Evolutionary conservation across 2,113 vertebrate genomes (phyloP).

Genomic region (Pelusios castaneus): DNA sequence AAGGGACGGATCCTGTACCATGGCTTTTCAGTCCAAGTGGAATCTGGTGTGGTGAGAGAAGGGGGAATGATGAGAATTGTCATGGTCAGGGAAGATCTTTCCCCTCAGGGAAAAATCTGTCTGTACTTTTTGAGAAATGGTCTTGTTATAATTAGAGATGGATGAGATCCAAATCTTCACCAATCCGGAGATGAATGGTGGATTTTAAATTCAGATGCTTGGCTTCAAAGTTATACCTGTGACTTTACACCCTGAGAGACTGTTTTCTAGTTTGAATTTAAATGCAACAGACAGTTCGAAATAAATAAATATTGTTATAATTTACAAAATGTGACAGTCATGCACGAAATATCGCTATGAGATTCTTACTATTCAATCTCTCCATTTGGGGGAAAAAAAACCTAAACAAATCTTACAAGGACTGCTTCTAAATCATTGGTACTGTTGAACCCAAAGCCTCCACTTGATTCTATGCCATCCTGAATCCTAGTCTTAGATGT

Average conservation of each 20-base stretch:
- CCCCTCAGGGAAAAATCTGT: not conserved
- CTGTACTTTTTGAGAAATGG: not conserved
- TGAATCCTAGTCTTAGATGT: not conserved
- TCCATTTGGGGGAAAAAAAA: not conserved
- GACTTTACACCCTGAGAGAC: not conserved
- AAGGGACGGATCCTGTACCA: not conserved
- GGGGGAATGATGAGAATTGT: not conserved
- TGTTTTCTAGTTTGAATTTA: not conserved
- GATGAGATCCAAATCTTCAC: not conserved
- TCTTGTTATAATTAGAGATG: not conserved
- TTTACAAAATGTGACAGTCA: not conserved
- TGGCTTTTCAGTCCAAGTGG: not conserved
- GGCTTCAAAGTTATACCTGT: not conserved
- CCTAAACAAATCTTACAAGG: not conserved
- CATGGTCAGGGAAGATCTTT: not conserved
- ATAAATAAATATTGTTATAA: not conserved
- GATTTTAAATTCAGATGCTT: not conserved
- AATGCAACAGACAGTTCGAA: fast-evolving
- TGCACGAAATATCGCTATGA: not conserved
- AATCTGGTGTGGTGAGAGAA: not conserved
- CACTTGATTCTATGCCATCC: not conserved
- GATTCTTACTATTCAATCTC: not conserved
- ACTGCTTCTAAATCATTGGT: not conserved
- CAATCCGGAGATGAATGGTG: not conserved
- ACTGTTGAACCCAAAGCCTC: not conserved